Percentiles rank a stretch among this genome's conserved stretches.
phyloP scores from a whole-genome alignment of 2,113 vertebrate genomes.

The Crotalus horridus region DNA sequence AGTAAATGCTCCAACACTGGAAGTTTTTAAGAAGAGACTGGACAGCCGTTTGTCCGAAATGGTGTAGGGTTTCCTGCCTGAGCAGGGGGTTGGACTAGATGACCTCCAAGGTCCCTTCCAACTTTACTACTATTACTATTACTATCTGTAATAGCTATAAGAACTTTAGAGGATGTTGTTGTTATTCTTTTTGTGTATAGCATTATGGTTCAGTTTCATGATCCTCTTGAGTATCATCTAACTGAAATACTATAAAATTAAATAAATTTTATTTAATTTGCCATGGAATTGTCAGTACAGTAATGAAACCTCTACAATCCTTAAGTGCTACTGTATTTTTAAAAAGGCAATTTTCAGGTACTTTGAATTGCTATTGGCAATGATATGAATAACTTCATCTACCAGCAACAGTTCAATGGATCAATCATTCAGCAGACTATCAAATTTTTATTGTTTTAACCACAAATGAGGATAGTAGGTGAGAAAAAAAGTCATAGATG shows the following conservation, averaged over 20 bases:
- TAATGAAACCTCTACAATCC: not conserved
- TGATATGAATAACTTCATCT: not conserved
- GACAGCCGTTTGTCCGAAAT: too few relatives aligned
- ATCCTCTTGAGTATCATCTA: not conserved
- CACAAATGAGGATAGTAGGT: slow-evolving; percentile 35
- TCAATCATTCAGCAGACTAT: not conserved
- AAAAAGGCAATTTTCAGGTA: not conserved
- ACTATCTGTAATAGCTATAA: not conserved
- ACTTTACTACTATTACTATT: too few relatives aligned
- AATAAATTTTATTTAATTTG: not conserved
- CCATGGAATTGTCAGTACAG: not conserved
- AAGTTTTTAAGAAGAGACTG: too few relatives aligned
- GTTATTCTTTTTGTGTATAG: not conserved
- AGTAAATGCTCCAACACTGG: too few relatives aligned
- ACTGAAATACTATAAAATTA: not conserved
- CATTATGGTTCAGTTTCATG: slow-evolving; percentile 29
- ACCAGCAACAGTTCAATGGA: not conserved
- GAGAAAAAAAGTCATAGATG: slow-evolving; percentile 3
- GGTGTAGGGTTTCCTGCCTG: too few relatives aligned
- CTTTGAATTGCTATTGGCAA: not conserved
- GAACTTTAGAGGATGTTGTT: not conserved
- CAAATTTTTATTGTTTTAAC: not conserved
- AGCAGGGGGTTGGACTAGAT: too few relatives aligned
- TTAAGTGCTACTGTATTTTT: not conserved
- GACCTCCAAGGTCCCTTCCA: too few relatives aligned